phyloP scores from a whole-genome alignment of 1,140 invertebrate genomes.

The Drosophila truncata region DNA sequence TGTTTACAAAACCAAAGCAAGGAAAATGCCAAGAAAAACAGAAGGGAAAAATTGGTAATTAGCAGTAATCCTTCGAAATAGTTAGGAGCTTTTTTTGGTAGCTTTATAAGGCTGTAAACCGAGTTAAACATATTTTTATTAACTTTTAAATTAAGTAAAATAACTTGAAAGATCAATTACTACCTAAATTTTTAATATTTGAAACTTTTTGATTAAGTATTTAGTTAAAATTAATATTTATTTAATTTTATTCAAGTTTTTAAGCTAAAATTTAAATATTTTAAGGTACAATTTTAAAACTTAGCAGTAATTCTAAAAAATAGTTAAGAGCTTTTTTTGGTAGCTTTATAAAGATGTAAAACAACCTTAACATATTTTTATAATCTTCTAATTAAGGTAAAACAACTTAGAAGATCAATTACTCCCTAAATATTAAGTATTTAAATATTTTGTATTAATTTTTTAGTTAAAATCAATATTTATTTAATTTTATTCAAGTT shows the following conservation, averaged over 20 bases:
- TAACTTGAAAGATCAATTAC: neutral
- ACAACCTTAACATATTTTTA: no score
- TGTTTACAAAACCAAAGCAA: neutral
- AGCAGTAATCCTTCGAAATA: neutral
- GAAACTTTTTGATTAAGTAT: neutral
- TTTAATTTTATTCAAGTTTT: neutral
- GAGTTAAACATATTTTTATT: no score
- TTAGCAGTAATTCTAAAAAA: no score
- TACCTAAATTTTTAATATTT: neutral
- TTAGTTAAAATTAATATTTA: neutral
- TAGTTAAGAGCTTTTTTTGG: no score
- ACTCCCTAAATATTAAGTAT: neutral
- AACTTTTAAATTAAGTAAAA: no score
- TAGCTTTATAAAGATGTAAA: no score
- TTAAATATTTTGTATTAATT: no score
- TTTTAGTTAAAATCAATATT: neutral
- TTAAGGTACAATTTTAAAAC: neutral
- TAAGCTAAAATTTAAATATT: neutral
- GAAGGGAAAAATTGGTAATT: neutral
- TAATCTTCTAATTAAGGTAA: no score
- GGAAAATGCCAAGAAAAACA: neutral
- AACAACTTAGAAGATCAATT: no score
- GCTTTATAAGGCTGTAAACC: no score
- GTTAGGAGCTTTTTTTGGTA: no score
- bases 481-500: neutral